phyloP scores from a whole-genome alignment of 2,888 invertebrate species.

The Acrobasis repandana region DNA sequence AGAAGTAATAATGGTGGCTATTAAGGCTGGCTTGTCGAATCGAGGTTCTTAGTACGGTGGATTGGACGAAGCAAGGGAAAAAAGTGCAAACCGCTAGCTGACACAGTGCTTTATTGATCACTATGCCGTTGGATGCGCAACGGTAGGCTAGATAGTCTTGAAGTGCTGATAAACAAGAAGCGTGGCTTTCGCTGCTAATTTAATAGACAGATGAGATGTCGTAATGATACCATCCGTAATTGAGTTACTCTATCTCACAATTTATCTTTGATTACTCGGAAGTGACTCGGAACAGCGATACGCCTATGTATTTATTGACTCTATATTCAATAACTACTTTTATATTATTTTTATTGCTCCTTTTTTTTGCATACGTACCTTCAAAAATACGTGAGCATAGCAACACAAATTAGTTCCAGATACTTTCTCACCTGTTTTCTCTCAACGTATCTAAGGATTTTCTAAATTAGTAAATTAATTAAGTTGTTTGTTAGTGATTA shows the following conservation, averaged over 20 bases:
- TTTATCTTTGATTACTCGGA: slow-evolving; percentile 15
- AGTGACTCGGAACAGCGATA: slow-evolving; percentile 5
- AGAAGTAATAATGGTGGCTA: slow-evolving; percentile 33
- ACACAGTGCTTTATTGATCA: slow-evolving; percentile 78
- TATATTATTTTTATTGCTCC: neutral
- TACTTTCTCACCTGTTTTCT: no score
- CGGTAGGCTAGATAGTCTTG: slow-evolving; percentile 45
- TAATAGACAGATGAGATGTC: slow-evolving; percentile 33
- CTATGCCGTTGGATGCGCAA: slow-evolving; percentile 65
- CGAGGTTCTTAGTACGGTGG: slow-evolving; percentile 51
- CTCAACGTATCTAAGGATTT: neutral
- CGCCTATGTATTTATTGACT: slow-evolving; percentile 1
- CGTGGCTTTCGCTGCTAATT: slow-evolving; percentile 38
- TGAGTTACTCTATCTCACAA: slow-evolving; percentile 16
- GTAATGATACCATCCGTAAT: slow-evolving; percentile 10
- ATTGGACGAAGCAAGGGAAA: slow-evolving; percentile 59
- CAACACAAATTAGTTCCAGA: no score
- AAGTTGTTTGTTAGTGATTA: neutral
- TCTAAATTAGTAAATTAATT: no score
- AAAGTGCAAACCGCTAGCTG: slow-evolving; percentile 77
- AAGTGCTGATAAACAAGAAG: slow-evolving; percentile 35
- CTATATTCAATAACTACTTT: neutral
- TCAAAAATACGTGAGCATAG: neutral
- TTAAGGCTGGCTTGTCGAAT: slow-evolving; percentile 57
- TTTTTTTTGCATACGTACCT: neutral